These are phyloP conservation scores for Peromyscus polionotus DNA, from an alignment of 2,113 vertebrate genomes.

Conservation along the genomic window DNA sequence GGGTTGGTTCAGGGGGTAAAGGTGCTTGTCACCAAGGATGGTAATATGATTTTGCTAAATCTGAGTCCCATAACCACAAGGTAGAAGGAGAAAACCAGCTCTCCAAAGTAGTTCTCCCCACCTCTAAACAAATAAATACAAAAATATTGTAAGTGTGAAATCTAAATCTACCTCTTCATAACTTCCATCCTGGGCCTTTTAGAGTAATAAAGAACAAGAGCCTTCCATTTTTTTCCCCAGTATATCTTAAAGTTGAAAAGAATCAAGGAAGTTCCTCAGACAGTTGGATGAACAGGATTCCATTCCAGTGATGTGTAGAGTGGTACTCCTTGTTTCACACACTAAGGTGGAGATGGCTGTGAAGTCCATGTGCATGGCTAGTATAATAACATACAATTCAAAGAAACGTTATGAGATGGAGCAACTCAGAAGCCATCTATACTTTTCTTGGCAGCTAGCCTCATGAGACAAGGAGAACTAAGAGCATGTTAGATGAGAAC, in stretches of 20 bases:
- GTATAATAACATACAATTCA: background rate
- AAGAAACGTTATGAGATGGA: background rate
- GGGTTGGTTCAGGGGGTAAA: background rate
- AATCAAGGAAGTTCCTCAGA: background rate
- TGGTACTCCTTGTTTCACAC: background rate
- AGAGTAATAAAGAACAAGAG: constrained; percentile 6
- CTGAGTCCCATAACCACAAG: background rate
- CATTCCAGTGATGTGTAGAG: background rate
- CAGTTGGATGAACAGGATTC: background rate
- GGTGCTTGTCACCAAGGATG: background rate
- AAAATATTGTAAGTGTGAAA: background rate
- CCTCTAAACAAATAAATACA: background rate
- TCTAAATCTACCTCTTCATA: background rate
- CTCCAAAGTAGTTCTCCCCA: background rate
- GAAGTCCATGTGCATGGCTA: background rate
- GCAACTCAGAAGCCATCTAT: background rate
- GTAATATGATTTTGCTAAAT: background rate
- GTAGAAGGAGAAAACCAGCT: background rate
- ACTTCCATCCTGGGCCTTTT: constrained; percentile 2
- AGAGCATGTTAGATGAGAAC: background rate
- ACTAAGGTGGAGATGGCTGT: background rate
- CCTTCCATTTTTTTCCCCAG: background rate
- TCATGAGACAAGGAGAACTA: background rate
- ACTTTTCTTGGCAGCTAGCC: background rate
- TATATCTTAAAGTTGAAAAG: background rate